phyloP scores from a whole-genome alignment of 2,113 vertebrate species.

The Myxocyprinus asiaticus region DNA sequence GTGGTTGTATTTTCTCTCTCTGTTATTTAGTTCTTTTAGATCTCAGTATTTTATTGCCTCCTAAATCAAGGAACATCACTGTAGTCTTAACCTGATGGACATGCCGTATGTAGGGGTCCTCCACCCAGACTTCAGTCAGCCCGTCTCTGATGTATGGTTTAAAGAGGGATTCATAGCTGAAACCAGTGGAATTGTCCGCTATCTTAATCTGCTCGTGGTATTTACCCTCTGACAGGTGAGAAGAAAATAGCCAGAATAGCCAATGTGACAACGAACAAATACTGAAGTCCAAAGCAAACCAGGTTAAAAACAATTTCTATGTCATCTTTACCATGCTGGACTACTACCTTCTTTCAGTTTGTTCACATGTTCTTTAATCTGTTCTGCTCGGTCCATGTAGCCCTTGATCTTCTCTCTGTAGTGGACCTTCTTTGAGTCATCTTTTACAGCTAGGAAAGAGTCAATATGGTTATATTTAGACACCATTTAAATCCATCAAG shows the following conservation, averaged over 20 bases:
- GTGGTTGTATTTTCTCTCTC: not conserved
- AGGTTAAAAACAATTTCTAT: not conserved
- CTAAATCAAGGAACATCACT: not conserved
- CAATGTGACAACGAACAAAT: not conserved
- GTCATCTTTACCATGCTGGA: not conserved
- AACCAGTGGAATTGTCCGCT: conserved; percentile 86
- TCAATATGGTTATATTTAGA: not conserved
- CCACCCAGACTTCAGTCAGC: conserved; percentile 93
- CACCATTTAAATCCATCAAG: too few relatives aligned
- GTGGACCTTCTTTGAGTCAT: conserved; percentile 80
- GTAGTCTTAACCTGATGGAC: conserved; percentile 82
- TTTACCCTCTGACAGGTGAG: conserved; percentile 83
- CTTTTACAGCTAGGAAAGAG: conserved; percentile 78
- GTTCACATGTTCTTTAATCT: conserved; percentile 87
- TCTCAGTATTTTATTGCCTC: not conserved
- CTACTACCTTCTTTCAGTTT: conserved; percentile 89
- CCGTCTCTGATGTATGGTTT: conserved; percentile 85
- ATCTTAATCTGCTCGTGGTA: conserved; percentile 96
- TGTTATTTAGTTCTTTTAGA: not conserved
- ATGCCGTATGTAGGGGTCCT: conserved; percentile 90
- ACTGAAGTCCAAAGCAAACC: not conserved
- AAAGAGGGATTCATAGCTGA: conserved; percentile 87
- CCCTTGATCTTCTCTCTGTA: conserved; percentile 86
- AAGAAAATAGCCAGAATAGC: not conserved
- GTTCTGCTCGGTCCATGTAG: conserved; percentile 94